A percentile compares a stretch with the other conserved stretches of the same genome.
phyloP scores from a whole-genome alignment of 2,888 invertebrate species.

The Pristionchus maxplancki region DNA sequence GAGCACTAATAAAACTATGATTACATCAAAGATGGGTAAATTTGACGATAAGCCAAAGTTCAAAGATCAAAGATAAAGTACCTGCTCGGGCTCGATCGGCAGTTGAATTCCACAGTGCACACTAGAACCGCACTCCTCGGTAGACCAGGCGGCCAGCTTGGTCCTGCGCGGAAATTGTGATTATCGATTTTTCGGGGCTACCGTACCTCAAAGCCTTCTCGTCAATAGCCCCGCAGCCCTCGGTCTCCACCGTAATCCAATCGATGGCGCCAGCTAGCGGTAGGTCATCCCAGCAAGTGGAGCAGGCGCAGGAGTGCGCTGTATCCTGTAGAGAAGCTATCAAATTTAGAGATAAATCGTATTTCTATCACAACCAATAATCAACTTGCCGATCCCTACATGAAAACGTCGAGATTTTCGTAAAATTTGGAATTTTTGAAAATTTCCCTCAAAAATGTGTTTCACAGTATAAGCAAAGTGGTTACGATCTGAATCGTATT shows the following conservation, averaged over 20 bases:
- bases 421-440: background rate
- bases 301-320: background rate
- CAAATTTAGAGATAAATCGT: no score
- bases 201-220: background rate
- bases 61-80: background rate
- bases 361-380: no score
- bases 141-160: constrained; percentile 25
- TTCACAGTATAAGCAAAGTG: no score
- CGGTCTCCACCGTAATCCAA: constrained; percentile 31
- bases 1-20: background rate
- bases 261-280: background rate
- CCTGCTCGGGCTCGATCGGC: constrained; percentile 1
- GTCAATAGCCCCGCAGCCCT: background rate
- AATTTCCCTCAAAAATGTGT: background rate
- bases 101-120: constrained; percentile 16
- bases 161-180: background rate
- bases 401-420: no score
- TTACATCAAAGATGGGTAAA: background rate
- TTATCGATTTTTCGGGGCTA: constrained; percentile 7
- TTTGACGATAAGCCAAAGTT: background rate
- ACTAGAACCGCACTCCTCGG: constrained; percentile 31
- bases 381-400: no score
- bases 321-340: background rate
- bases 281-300: constrained; percentile 31
- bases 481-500: no score